Evolutionary conservation across 2,113 vertebrate genomes (phyloP), one percentile per base, ranked within the genome.

Genomic region (Tetraodon nigroviridis): DNA sequence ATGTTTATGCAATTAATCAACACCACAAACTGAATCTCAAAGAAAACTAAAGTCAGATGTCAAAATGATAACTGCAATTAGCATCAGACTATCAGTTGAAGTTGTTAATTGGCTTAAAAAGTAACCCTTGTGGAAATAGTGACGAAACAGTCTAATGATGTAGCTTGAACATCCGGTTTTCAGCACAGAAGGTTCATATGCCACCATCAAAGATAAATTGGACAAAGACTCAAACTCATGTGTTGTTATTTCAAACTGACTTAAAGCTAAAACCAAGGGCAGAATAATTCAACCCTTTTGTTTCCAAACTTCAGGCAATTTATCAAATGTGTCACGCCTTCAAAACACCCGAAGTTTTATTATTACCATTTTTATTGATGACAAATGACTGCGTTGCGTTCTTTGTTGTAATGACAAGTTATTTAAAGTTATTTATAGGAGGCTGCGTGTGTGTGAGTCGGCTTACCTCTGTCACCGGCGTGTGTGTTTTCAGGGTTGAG

Each of bases 401-500:
- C 32, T 37, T 37, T 11, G 32, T 37, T 37, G 8, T 37, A 11
- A 37, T 37, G 8, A 37, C 32, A 3, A 24, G 5, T 2, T 24
- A n/a, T n/a, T n/a, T n/a, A n/a, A 37, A 37, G 32, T 37, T 11
- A 37, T 37, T 37, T 37, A 37, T 8, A 8, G 1, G 11, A 37
- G 8, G 32, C 58, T 56, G 5, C 14, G 4, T 10, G 46, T 17
- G 22, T 24, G 51, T 41, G 18, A 52, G 55, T 47, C 24, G 12
- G 49, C 81, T 76, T 61, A 87, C 86, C 88, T 82, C 71, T 87
- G 79, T 88, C 87, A 15, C 73, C 75, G 0, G 63, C 55, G 50
- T 84, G 84, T 47, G 87, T 88, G 90, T 93, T 93, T 76, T 97
- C 92, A 4, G 91, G 91, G 87, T 90, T 90, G 80, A 94, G 93